A percentile compares a stretch with the other conserved stretches of the same genome.
These are phyloP conservation scores for Jaculus jaculus DNA, from an alignment of 2,113 vertebrate species.

Conservation along the genomic window DNA sequence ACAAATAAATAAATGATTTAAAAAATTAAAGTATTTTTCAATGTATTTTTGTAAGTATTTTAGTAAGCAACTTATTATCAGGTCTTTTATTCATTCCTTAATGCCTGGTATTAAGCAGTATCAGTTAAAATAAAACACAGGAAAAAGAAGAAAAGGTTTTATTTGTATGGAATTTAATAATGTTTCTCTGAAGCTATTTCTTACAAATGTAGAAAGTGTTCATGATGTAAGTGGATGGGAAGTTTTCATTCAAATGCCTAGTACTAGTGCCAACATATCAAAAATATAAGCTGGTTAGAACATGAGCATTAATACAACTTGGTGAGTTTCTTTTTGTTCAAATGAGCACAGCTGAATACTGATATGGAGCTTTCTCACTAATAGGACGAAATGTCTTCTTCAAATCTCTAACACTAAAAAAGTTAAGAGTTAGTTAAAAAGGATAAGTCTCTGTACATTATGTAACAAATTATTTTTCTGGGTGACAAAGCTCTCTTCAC, in stretches of 20 bases:
- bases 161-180: not conserved
- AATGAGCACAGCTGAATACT: not conserved
- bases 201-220: not conserved
- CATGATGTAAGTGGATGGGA: not conserved
- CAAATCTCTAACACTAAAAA: not conserved
- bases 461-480: not conserved
- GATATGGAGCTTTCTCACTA: conserved; percentile 11
- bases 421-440: conserved; percentile 8
- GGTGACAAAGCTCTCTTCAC: not conserved
- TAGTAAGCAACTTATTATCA: conserved; percentile 48
- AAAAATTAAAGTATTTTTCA: too few species aligned
- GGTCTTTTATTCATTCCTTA: conserved; percentile 43
- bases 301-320: conserved; percentile 1
- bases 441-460: not conserved
- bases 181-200: conserved; percentile 13
- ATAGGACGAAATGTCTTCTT: conserved; percentile 20
- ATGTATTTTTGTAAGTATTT: conserved; percentile 29
- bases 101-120: not conserved
- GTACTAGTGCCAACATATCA: not conserved
- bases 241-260: not conserved
- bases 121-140: conserved; percentile 51
- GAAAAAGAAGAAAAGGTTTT: not conserved
- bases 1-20: too few species aligned
- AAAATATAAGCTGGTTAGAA: not conserved
- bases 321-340: not conserved